Conservation (phyloP, 2,888 invertebrate species). For the Nemotelus pantherinus region DNA sequence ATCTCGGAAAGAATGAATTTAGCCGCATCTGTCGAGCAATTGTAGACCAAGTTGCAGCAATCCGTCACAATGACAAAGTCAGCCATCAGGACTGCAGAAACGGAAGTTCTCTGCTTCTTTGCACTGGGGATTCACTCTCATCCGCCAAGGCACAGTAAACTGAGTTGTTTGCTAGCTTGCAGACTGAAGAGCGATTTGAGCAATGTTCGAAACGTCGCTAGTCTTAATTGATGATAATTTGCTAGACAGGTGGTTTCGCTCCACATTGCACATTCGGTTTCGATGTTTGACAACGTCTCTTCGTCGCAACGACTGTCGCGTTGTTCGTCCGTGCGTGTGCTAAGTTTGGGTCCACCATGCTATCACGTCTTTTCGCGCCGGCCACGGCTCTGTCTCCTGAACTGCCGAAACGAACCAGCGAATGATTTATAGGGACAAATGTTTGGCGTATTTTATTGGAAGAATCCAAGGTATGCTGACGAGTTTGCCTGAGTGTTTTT, state of each 20-base stretch:
- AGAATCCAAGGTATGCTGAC: slow-evolving; percentile 51
- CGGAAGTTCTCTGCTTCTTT: slow-evolving; percentile 5
- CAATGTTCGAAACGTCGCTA: slow-evolving; percentile 8
- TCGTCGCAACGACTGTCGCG: background rate
- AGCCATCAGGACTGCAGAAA: background rate
- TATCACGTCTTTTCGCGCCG: no score
- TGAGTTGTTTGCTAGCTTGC: background rate
- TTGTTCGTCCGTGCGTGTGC: background rate
- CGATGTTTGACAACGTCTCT: slow-evolving; percentile 34
- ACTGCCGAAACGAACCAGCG: slow-evolving; percentile 17
- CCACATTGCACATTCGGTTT: slow-evolving; percentile 25
- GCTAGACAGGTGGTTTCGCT: slow-evolving; percentile 43
- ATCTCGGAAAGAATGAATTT: slow-evolving; percentile 17
- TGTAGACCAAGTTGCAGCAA: slow-evolving; percentile 11
- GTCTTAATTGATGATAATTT: slow-evolving; percentile 44
- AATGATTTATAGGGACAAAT: slow-evolving; percentile 55
- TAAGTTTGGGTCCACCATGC: no score
- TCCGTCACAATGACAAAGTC: slow-evolving; percentile 1
- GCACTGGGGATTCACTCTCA: no score
- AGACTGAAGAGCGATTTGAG: background rate
- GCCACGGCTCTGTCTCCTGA: no score
- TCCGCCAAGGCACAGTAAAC: background rate
- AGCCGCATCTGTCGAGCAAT: slow-evolving; percentile 22
- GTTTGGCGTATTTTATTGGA: slow-evolving; percentile 53
- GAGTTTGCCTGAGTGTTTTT: slow-evolving; percentile 51